Conservation (phyloP, 1,140 invertebrate species). For the Phocides pigmalion region DNA sequence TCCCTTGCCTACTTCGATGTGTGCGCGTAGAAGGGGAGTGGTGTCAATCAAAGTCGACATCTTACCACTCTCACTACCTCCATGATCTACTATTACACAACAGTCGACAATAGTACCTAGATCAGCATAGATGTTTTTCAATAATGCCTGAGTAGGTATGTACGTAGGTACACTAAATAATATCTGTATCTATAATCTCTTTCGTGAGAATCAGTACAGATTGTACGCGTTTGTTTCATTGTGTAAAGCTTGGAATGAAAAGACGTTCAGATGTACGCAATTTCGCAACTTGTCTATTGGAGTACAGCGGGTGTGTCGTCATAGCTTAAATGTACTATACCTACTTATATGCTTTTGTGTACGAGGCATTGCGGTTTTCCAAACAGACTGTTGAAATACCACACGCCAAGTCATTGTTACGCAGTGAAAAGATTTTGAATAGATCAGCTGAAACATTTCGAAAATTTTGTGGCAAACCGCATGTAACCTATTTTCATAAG, state of each 20-base stretch:
- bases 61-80: too few species aligned
- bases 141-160: too few species aligned
- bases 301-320: slow-evolving; percentile 41
- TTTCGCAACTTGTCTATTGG: slow-evolving; percentile 49
- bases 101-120: too few species aligned
- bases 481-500: too few species aligned
- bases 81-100: too few species aligned
- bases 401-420: slow-evolving; percentile 7
- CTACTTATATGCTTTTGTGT: slow-evolving; percentile 43
- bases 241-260: slow-evolving; percentile 48
- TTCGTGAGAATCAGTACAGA: slow-evolving; percentile 46
- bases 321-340: slow-evolving; percentile 42
- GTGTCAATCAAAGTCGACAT: too few species aligned
- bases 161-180: too few species aligned
- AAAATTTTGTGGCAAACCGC: too few species aligned
- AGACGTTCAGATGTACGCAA: slow-evolving; percentile 51
- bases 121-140: too few species aligned
- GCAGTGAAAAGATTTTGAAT: neutral
- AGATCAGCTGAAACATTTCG: too few species aligned
- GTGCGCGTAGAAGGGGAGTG: too few species aligned
- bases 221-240: slow-evolving; percentile 33
- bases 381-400: slow-evolving; percentile 17
- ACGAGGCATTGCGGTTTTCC: slow-evolving; percentile 14
- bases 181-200: neutral
- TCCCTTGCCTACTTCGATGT: too few species aligned